Percentiles rank a stretch among this genome's conserved stretches.
phyloP scores from a whole-genome alignment of 2,113 vertebrate species.

The Tauraco erythrolophus region DNA sequence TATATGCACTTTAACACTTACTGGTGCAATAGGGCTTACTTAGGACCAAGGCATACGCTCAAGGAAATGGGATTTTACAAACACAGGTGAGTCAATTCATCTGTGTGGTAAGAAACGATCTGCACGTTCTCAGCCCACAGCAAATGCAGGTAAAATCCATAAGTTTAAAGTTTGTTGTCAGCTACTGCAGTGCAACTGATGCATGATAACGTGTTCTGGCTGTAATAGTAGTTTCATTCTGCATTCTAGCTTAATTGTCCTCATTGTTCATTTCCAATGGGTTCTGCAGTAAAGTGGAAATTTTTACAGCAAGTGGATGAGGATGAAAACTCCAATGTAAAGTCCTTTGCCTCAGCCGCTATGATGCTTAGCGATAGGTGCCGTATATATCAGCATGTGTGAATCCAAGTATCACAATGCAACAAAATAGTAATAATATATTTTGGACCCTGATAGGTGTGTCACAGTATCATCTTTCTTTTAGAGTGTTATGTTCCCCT shows the following conservation, averaged over 20 bases:
- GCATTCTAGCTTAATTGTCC: background rate
- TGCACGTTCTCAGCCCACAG: background rate
- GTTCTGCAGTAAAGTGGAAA: background rate
- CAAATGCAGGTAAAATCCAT: background rate
- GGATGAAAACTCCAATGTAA: background rate
- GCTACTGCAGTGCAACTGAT: background rate
- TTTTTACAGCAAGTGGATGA: background rate
- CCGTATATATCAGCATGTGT: background rate
- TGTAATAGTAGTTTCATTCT: background rate
- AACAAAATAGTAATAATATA: background rate
- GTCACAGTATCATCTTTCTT: background rate
- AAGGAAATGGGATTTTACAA: background rate
- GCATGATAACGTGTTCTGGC: background rate
- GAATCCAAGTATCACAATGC: background rate
- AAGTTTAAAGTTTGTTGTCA: background rate
- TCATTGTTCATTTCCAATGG: background rate
- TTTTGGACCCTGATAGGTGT: background rate
- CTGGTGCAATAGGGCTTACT: background rate
- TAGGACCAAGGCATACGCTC: background rate
- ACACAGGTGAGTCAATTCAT: fast-evolving
- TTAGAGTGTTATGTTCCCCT: background rate
- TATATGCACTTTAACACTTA: background rate
- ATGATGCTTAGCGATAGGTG: background rate
- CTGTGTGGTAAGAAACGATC: background rate
- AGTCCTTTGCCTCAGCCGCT: background rate